These are phyloP conservation scores for Clupea harengus DNA, from an alignment of 2,113 vertebrate species.

Conservation along the genomic window DNA sequence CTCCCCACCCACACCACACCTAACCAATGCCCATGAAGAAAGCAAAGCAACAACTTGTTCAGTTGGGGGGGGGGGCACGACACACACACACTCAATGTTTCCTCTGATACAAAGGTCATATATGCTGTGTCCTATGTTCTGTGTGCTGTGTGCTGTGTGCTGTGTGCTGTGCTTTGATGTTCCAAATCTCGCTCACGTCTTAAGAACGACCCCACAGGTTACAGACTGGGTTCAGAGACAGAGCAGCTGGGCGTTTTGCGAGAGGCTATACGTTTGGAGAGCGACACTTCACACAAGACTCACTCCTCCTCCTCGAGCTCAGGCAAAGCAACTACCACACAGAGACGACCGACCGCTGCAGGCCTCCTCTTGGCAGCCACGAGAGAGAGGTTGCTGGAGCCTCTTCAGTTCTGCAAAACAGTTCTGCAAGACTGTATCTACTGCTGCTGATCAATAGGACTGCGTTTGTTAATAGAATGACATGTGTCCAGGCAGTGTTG, in stretches of 20 bases:
- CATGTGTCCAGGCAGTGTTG: background rate
- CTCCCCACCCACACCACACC: background rate
- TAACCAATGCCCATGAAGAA: background rate
- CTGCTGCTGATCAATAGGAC: background rate
- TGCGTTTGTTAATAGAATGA: background rate
- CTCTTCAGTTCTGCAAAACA: background rate
- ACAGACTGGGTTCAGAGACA: too few relatives aligned
- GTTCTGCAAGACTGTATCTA: background rate
- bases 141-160: background rate
- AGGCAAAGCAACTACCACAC: too few relatives aligned
- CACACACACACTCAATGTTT: too few relatives aligned
- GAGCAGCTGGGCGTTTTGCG: background rate
- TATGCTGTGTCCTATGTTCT: too few relatives aligned
- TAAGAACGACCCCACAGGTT: too few relatives aligned
- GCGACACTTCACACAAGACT: background rate
- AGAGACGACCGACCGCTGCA: background rate
- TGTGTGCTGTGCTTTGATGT: background rate
- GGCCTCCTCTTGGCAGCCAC: background rate
- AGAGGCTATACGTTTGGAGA: background rate
- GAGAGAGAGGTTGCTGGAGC: background rate
- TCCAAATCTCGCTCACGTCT: too few relatives aligned
- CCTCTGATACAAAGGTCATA: too few relatives aligned
- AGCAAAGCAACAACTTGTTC: conserved; percentile 7
- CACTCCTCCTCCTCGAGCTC: too few relatives aligned
- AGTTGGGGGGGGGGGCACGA: background rate